phyloP scores from a whole-genome alignment of 2,888 invertebrate species.

The Sinohyriopsis cumingii region DNA sequence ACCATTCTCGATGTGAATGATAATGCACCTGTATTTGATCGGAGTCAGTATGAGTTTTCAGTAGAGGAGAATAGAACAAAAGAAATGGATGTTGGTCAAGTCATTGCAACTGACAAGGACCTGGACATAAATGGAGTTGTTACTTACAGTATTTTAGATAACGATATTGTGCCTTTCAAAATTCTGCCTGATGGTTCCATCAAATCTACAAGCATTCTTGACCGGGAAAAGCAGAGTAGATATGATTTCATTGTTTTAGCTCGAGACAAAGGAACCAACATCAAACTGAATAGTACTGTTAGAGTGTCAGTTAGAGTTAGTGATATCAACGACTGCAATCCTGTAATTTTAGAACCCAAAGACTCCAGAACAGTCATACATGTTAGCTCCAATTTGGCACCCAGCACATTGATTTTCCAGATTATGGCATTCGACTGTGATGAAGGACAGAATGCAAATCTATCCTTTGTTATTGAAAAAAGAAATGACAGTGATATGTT shows the following conservation, averaged over 20 bases:
- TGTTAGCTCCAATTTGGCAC: slow-evolving; percentile 49
- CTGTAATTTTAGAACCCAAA: slow-evolving; percentile 57
- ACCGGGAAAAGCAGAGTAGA: slow-evolving; percentile 48
- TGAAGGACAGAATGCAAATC: slow-evolving; percentile 49
- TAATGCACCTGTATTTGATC: slow-evolving; percentile 51
- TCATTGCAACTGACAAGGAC: slow-evolving; percentile 54
- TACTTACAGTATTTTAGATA: slow-evolving; percentile 31
- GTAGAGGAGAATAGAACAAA: slow-evolving; percentile 48
- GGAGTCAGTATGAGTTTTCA: slow-evolving; percentile 42
- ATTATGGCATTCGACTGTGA: slow-evolving; percentile 53
- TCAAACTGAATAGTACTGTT: slow-evolving; percentile 45
- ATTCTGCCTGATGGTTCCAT: slow-evolving; percentile 54
- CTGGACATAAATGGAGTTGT: slow-evolving; percentile 44
- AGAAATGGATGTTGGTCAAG: slow-evolving; percentile 44
- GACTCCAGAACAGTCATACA: slow-evolving; percentile 46
- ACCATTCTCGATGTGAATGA: slow-evolving; percentile 57
- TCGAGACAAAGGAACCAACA: slow-evolving; percentile 52
- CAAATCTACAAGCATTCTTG: slow-evolving; percentile 44
- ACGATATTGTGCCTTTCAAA: slow-evolving; percentile 44
- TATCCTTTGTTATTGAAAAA: slow-evolving; percentile 46
- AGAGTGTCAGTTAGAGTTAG: slow-evolving; percentile 56
- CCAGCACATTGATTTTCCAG: slow-evolving; percentile 47
- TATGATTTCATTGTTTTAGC: slow-evolving; percentile 58
- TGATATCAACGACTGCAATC: slow-evolving; percentile 65
- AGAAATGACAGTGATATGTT: slow-evolving; percentile 48